These are phyloP conservation scores for Lagodon rhomboides DNA, from an alignment of 2,797 vertebrate species.

Conservation along the genomic window DNA sequence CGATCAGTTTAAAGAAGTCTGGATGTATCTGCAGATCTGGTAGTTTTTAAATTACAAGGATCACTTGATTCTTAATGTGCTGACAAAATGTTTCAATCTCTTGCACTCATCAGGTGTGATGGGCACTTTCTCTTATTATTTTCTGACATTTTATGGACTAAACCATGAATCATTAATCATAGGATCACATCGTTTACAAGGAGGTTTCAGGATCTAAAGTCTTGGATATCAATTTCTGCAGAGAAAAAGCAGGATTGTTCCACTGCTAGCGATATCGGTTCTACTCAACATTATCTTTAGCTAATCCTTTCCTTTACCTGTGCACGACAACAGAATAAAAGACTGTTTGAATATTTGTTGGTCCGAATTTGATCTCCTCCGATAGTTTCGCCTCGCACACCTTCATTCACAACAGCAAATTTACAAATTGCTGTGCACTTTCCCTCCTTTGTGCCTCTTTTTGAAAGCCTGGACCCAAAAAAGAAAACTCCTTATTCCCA, in stretches of 20 bases:
- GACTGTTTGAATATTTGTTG: background rate
- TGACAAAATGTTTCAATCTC: too few species aligned
- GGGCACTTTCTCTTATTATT: too few species aligned
- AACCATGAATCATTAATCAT: background rate
- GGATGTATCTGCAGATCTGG: too few species aligned
- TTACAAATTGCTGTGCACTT: slow-evolving; percentile 5
- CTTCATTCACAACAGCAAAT: slow-evolving; percentile 11
- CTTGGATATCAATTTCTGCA: background rate
- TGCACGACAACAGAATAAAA: background rate
- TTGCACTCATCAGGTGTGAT: too few species aligned
- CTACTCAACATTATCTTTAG: background rate
- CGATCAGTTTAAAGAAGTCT: too few species aligned
- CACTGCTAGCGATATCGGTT: too few species aligned
- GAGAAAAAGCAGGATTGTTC: background rate
- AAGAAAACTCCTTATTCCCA: slow-evolving; percentile 31
- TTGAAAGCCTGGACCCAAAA: background rate
- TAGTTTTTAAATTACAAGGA: too few species aligned
- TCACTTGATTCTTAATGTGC: too few species aligned
- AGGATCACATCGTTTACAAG: too few species aligned
- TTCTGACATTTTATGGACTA: too few species aligned
- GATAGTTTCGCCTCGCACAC: background rate
- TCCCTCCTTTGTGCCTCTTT: slow-evolving; percentile 38
- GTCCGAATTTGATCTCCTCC: background rate
- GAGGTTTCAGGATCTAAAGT: background rate
- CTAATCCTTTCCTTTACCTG: background rate